Percentiles rank a stretch among this genome's conserved stretches.
These are phyloP conservation scores for Pangasius sanitwongsei DNA, from an alignment of 2,797 vertebrate genomes.

Conservation along the genomic window DNA sequence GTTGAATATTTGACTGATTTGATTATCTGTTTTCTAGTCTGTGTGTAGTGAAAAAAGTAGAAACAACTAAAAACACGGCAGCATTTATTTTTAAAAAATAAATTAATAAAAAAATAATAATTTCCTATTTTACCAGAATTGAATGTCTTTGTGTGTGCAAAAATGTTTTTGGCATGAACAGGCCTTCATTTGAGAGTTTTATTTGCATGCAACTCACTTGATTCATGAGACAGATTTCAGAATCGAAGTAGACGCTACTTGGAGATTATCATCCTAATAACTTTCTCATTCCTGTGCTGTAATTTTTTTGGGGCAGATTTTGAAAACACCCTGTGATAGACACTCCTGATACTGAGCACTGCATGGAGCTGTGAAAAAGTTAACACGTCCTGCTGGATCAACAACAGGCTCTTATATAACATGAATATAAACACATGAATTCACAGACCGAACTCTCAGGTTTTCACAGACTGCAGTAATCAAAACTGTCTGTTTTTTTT, in stretches of 20 bases:
- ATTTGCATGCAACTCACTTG: background rate
- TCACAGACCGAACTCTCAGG: background rate
- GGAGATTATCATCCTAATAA: background rate
- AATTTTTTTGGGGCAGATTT: background rate
- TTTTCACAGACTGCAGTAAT: constrained; percentile 26
- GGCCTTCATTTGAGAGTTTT: background rate
- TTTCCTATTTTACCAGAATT: background rate
- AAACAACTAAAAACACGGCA: background rate
- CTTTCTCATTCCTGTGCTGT: background rate
- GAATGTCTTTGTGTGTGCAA: background rate
- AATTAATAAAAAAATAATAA: background rate
- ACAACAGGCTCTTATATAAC: constrained; percentile 2
- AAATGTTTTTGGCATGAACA: background rate
- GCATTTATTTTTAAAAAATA: background rate
- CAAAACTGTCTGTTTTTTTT: constrained; percentile 21
- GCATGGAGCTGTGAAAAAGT: background rate
- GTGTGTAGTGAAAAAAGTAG: background rate
- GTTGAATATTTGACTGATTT: background rate
- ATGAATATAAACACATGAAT: constrained; percentile 20
- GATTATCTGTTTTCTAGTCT: background rate
- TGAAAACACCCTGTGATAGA: background rate
- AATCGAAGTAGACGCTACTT: background rate
- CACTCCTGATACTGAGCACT: background rate
- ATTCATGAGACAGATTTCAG: background rate
- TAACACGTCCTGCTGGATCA: background rate